phyloP scores from a whole-genome alignment of 2,113 vertebrate genomes.

The Sigmodon hispidus region DNA sequence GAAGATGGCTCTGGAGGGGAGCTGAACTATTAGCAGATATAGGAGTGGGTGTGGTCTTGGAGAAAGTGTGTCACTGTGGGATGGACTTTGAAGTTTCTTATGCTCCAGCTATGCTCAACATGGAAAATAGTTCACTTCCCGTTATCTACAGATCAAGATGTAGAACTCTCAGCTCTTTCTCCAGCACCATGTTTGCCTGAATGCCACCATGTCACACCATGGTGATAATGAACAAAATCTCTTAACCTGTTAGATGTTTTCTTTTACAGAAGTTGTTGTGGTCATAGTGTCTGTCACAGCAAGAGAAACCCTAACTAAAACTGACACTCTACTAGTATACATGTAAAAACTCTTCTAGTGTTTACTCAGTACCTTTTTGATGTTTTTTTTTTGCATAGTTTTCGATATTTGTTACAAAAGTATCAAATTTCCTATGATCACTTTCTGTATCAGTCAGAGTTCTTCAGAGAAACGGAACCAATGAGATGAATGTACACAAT shows the following conservation, averaged over 20 bases:
- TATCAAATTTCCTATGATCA: not conserved
- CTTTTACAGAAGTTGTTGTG: not conserved
- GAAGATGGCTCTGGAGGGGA: not conserved
- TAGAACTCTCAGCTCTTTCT: not conserved
- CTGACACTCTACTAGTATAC: not conserved
- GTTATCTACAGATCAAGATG: not conserved
- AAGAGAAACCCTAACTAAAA: not conserved
- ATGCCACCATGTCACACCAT: not conserved
- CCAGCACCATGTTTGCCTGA: not conserved
- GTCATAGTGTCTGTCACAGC: not conserved
- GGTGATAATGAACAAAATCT: not conserved
- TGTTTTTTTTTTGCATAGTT: not conserved
- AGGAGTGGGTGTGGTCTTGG: not conserved
- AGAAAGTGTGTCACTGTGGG: not conserved
- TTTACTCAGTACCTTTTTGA: not conserved
- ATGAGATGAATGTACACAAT: not conserved
- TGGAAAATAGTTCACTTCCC: not conserved
- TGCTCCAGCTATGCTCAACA: not conserved
- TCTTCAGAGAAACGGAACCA: not conserved
- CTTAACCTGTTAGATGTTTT: not conserved
- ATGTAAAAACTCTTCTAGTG: not conserved
- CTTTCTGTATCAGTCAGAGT: not conserved
- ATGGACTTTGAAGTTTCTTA: not conserved
- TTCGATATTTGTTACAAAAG: not conserved
- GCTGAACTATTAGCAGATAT: not conserved